Conservation (phyloP, 2,113 vertebrate species). For the Percina caprodes region DNA sequence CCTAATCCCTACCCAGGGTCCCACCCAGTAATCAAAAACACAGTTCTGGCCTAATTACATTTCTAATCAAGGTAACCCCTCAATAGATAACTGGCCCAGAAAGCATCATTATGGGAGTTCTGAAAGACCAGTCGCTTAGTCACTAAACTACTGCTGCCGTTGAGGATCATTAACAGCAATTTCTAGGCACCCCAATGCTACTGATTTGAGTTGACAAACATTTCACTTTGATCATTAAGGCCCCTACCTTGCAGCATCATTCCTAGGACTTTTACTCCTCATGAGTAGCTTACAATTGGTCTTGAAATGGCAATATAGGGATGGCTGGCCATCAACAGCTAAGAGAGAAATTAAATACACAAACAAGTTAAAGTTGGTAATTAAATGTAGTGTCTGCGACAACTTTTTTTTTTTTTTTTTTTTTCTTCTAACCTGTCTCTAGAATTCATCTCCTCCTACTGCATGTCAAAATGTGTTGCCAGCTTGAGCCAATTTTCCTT, state of each 20-base stretch:
- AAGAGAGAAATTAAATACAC: constrained; percentile 54
- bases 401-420: constrained; percentile 9
- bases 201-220: constrained; percentile 81
- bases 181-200: constrained; percentile 79
- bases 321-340: constrained; percentile 38
- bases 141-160: constrained; percentile 63
- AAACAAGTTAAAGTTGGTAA: constrained; percentile 55
- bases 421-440: background rate
- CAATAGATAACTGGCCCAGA: constrained; percentile 48
- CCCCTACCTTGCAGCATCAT: constrained; percentile 69
- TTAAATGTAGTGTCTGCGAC: constrained; percentile 11
- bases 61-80: constrained; percentile 54
- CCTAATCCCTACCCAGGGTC: background rate
- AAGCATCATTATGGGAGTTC: constrained; percentile 52
- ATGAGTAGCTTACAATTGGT: constrained; percentile 61
- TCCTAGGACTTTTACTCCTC: constrained; percentile 72
- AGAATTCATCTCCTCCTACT: background rate
- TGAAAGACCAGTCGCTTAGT: constrained; percentile 59
- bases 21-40: constrained; percentile 37
- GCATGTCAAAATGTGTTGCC: constrained; percentile 48
- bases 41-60: constrained; percentile 60
- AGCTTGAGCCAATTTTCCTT: constrained; percentile 32
- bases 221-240: constrained; percentile 83
- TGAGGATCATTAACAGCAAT: constrained; percentile 81
- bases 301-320: constrained; percentile 66